Percentiles rank a stretch among this genome's conserved stretches.
Conservation (phyloP, 2,888 invertebrate genomes). For the Euzetes globulus region DNA sequence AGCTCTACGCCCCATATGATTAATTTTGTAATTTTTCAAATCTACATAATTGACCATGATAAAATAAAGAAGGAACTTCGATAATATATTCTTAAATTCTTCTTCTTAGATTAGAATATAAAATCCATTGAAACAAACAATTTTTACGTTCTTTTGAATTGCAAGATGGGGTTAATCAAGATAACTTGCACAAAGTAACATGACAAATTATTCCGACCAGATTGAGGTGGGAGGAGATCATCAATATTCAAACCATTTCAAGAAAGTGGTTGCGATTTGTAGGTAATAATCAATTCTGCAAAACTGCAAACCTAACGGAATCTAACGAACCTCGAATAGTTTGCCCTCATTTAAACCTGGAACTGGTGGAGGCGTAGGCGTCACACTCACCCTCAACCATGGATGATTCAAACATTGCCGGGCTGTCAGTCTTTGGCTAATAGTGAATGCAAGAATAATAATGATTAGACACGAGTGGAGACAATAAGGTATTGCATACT, state of each 20-base stretch:
- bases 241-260: too few relatives aligned
- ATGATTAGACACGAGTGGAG: neutral
- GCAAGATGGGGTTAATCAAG: too few relatives aligned
- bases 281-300: conserved; percentile 51
- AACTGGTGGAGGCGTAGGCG: conserved; percentile 18
- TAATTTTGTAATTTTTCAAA: too few relatives aligned
- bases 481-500: conserved; percentile 57
- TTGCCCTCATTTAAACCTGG: conserved; percentile 11
- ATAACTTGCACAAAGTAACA: too few relatives aligned
- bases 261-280: neutral
- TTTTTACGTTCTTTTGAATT: too few relatives aligned
- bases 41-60: too few relatives aligned
- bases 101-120: too few relatives aligned
- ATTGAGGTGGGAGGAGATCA: too few relatives aligned
- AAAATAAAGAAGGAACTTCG: too few relatives aligned
- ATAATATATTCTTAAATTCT: too few relatives aligned
- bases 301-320: conserved; percentile 5
- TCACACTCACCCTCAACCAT: conserved; percentile 59
- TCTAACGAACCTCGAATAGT: conserved; percentile 8
- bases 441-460: conserved; percentile 32
- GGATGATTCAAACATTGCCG: conserved; percentile 73
- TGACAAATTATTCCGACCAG: neutral
- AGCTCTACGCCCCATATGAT: too few relatives aligned
- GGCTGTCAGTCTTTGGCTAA: conserved; percentile 73
- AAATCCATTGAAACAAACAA: too few relatives aligned